Conservation (phyloP, 2,888 invertebrate species). For the Scaptodrosophila latifasciaeformis region DNA sequence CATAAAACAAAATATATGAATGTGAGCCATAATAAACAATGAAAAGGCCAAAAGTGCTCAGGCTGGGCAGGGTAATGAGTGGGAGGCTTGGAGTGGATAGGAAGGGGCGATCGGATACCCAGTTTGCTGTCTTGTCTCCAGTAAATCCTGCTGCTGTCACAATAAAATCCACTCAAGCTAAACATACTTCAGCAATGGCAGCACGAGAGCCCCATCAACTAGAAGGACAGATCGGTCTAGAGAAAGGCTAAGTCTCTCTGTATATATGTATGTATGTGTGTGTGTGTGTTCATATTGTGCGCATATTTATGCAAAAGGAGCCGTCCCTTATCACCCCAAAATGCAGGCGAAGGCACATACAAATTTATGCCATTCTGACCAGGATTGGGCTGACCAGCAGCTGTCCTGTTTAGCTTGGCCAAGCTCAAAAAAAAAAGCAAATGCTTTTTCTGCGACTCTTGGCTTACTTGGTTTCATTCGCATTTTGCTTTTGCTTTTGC, state of each 20-base stretch:
- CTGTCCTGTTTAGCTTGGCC: slow-evolving; percentile 19
- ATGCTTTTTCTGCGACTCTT: no score
- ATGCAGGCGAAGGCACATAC: slow-evolving; percentile 30
- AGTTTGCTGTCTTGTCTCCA: slow-evolving; percentile 46
- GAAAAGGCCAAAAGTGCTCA: slow-evolving; percentile 7
- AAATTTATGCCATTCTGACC: slow-evolving; percentile 44
- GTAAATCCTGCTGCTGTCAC: slow-evolving; percentile 65
- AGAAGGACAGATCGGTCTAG: neutral
- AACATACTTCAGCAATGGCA: slow-evolving; percentile 61
- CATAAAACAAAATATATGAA: neutral
- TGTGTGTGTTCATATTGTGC: neutral
- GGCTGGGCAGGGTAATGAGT: slow-evolving; percentile 61
- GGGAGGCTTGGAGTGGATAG: no score
- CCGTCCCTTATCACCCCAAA: no score
- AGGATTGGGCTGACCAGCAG: neutral
- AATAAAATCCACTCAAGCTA: slow-evolving; percentile 69
- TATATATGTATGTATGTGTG: neutral
- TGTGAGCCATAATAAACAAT: slow-evolving; percentile 36
- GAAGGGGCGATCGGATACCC: slow-evolving; percentile 38
- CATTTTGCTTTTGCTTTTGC: neutral
- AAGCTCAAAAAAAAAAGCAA: slow-evolving; percentile 19
- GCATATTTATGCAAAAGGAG: slow-evolving; percentile 8
- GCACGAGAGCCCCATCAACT: no score
- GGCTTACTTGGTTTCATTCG: slow-evolving; percentile 23
- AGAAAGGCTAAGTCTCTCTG: neutral